Conservation (phyloP, 2,888 invertebrate genomes). For the Dusona sp. region DNA sequence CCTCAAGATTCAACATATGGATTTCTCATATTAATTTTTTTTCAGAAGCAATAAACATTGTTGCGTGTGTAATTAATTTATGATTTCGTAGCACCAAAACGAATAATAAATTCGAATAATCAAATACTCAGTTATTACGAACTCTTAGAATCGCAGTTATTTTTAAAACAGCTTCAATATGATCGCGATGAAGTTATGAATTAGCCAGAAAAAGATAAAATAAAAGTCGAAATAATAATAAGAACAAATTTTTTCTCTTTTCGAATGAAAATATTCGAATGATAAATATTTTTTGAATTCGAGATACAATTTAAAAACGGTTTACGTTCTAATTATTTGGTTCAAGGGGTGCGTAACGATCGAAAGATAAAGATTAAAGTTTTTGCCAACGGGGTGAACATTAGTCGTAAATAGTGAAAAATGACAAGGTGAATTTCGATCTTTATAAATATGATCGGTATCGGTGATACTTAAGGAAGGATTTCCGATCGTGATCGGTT, state of each 20-base stretch:
- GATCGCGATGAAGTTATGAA: not conserved
- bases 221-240: not conserved
- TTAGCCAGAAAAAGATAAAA: not conserved
- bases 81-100: not conserved
- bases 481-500: constrained; percentile 49
- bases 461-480: constrained; percentile 20
- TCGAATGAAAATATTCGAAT: not conserved
- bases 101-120: not conserved
- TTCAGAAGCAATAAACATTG: not conserved
- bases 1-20: not conserved
- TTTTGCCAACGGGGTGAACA: not conserved
- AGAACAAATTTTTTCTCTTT: too few relatives aligned
- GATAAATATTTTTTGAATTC: not conserved
- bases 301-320: not conserved
- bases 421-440: not conserved
- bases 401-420: not conserved
- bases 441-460: not conserved
- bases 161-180: not conserved
- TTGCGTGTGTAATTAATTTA: not conserved
- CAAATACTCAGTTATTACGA: not conserved
- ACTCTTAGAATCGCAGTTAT: not conserved
- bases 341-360: not conserved
- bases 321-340: not conserved
- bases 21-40: not conserved
- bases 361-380: not conserved